A percentile compares a stretch with the other conserved stretches of the same genome.
phyloP scores from a whole-genome alignment of 2,113 vertebrate genomes.

The Ia io region DNA sequence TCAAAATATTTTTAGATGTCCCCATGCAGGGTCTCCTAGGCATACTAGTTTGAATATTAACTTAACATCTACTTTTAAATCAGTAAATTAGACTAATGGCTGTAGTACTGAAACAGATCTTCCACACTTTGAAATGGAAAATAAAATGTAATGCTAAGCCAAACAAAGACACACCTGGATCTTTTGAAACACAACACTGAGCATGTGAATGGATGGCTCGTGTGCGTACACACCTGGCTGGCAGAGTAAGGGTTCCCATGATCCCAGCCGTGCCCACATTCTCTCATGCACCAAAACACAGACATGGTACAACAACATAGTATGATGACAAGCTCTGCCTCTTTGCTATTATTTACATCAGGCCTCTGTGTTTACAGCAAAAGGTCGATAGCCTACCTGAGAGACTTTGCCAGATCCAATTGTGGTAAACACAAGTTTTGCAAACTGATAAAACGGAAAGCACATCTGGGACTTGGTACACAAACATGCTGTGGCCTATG shows the following conservation, averaged over 20 bases:
- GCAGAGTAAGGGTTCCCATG: not conserved
- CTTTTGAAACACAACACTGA: not conserved
- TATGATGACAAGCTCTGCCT: not conserved
- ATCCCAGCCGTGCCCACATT: not conserved
- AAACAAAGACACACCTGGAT: conserved; percentile 44
- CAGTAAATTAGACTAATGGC: not conserved
- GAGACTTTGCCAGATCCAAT: not conserved
- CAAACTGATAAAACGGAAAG: not conserved
- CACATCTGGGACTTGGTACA: not conserved
- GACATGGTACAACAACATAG: not conserved
- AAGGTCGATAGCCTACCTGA: not conserved
- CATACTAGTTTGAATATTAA: conserved; percentile 50
- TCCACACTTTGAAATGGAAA: conserved; percentile 43
- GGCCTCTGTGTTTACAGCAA: not conserved
- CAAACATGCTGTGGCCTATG: not conserved
- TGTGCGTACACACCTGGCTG: not conserved
- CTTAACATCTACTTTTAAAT: conserved; percentile 40
- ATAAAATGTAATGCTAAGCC: conserved; percentile 19
- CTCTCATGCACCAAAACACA: not conserved
- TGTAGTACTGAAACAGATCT: not conserved
- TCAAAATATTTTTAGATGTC: conserved; percentile 29
- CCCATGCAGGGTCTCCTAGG: conserved; percentile 23
- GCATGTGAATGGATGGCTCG: not conserved
- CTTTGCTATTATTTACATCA: not conserved
- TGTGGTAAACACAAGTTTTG: not conserved